Base-by-base conservation (phyloP, 2,797 vertebrate genomes). In the Cuculus canorus region DNA sequence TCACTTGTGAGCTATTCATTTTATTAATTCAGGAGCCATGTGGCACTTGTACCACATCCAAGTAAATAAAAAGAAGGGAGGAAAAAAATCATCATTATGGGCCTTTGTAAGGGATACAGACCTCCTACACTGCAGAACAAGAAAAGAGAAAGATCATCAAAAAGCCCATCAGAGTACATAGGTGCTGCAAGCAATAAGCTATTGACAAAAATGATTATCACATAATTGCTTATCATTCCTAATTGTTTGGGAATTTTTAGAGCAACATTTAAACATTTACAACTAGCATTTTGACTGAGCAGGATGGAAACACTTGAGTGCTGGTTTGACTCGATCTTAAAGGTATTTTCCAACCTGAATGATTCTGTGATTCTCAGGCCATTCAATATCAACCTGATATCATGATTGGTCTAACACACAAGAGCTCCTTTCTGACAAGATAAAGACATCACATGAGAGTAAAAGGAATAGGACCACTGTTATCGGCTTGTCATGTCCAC, bases 1-100 rank as follows among this genome's bases (percentile, higher is more conserved):
- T 77, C 57, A 93, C 71, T 59, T 82, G 60, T 57, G 92, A 93
- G 82, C 66, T 82, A 68, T 89, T 95, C 68, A 64, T 92, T 94
- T 88, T 63, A 35, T 60, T 88, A 28, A 81, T 91, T 91, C 47
- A 84, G 80, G 50, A 93, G 39, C 90, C 72, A 37, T 53, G 77
- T 0, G 7, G 17, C 81, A 86, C 70, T 97, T 95, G 56, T 88
- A 82, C 50, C 37, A 61, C 70, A 83, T 88, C 57, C 80, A 95
- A 95, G 50, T 64, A 87, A 92, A 60, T 72, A 90, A 84, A 83
- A 79, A 32, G 39, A 72, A 80, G 30, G 37, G 75, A 77, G 65
- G 6, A 43, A 71, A 43, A 71, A n/a, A 68, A 78, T 64, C 68
- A 82, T 61, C 19, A 2, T 17, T 61, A 64, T 2, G 3, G 4